A percentile compares a stretch with the other conserved stretches of the same genome.
Conservation (phyloP, 2,113 vertebrate species). For the Cheirogaleus medius region DNA sequence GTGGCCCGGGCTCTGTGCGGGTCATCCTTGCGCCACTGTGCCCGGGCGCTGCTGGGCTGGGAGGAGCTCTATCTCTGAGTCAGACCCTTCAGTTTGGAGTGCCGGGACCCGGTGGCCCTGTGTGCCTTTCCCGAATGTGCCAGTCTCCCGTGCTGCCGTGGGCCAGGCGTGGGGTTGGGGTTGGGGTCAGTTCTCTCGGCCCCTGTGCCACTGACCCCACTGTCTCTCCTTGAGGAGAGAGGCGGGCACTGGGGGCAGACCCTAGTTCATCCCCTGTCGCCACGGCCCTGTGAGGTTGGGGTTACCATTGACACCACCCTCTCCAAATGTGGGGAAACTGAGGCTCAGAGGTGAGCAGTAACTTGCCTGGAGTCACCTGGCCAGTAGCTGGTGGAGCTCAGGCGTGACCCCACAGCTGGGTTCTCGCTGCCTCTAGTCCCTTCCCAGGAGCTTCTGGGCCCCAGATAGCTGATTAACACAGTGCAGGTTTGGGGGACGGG, state of each 20-base stretch:
- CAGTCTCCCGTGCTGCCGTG: neutral
- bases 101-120: neutral
- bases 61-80: neutral
- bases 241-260: neutral
- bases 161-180: neutral
- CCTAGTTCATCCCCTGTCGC: fast-evolving
- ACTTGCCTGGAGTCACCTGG: neutral
- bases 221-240: neutral
- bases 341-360: neutral
- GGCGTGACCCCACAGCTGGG: neutral
- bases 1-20: neutral
- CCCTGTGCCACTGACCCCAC: neutral
- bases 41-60: neutral
- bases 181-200: neutral
- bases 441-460: neutral
- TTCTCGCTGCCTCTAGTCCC: neutral
- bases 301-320: neutral
- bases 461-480: fast-evolving
- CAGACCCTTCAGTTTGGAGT: neutral
- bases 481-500: fast-evolving
- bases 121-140: neutral
- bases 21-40: neutral
- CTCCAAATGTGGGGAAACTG: neutral
- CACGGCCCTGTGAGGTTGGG: fast-evolving
- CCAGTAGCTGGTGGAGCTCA: neutral